Conservation (phyloP, 2,113 vertebrate species). For the Hyla sarda region DNA sequence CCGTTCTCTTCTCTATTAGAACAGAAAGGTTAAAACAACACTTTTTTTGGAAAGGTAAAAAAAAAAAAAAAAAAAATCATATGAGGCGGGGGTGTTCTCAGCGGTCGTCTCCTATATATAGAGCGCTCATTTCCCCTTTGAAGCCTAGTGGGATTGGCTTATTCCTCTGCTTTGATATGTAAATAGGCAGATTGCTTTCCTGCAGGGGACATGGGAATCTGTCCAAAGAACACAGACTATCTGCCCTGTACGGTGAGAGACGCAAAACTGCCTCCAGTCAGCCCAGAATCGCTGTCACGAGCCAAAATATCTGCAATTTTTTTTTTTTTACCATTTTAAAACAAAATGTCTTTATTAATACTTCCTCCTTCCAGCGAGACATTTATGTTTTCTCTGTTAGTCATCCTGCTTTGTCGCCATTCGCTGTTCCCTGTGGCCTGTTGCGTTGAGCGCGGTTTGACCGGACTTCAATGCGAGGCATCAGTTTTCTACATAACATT, state of each 20-base stretch:
- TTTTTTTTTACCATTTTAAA: conserved; percentile 62
- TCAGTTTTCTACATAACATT: conserved; percentile 60
- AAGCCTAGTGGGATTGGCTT: conserved; percentile 73
- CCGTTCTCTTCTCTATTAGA: conserved; percentile 25
- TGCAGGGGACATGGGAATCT: conserved; percentile 72
- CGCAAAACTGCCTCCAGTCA: conserved; percentile 59
- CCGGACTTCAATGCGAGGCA: background rate
- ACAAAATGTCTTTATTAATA: conserved; percentile 73
- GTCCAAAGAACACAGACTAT: conserved; percentile 76
- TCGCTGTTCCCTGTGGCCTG: conserved; percentile 61
- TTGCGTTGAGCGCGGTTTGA: conserved; percentile 47
- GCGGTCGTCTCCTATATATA: conserved; percentile 66
- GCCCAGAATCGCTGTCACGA: conserved; percentile 63
- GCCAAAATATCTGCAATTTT: conserved; percentile 65
- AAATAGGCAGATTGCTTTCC: conserved; percentile 80
- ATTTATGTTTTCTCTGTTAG: conserved; percentile 71
- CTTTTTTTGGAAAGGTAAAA: conserved; percentile 60
- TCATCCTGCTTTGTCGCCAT: conserved; percentile 64
- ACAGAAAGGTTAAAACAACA: conserved; percentile 40
- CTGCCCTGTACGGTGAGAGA: conserved; percentile 72
- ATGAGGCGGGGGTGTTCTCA: conserved; percentile 57
- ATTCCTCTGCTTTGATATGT: conserved; percentile 82
- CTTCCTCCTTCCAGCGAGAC: conserved; percentile 72
- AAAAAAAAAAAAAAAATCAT: background rate
- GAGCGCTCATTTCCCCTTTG: conserved; percentile 70